phyloP scores from a whole-genome alignment of 2,888 invertebrate species.

The Ptilodon capucinus region DNA sequence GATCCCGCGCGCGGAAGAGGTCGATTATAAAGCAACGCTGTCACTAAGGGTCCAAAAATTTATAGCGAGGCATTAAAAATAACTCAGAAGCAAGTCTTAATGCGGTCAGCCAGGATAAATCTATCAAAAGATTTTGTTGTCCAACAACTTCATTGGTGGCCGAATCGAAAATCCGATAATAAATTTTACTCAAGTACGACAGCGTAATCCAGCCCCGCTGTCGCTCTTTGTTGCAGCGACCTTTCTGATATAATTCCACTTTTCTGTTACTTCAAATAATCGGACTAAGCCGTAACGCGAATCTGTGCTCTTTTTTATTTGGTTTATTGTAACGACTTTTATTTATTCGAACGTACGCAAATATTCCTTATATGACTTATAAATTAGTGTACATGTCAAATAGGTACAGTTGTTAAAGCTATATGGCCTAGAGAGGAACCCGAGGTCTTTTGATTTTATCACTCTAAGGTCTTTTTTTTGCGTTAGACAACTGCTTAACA shows the following conservation, averaged over 20 bases:
- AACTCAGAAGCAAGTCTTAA: slow-evolving; percentile 73
- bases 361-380: too few species aligned
- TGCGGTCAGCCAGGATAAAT: slow-evolving; percentile 81
- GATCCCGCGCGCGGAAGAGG: slow-evolving; percentile 28
- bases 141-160: slow-evolving; percentile 83
- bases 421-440: too few species aligned
- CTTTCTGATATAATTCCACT: slow-evolving; percentile 76
- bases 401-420: too few species aligned
- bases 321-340: slow-evolving; percentile 19
- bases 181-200: slow-evolving; percentile 82
- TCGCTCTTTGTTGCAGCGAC: slow-evolving; percentile 77
- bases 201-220: slow-evolving; percentile 80
- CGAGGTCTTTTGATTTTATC: too few species aligned
- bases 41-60: slow-evolving; percentile 63
- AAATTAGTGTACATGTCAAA: too few species aligned
- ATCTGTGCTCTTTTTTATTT: slow-evolving; percentile 60
- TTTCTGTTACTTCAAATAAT: slow-evolving; percentile 77
- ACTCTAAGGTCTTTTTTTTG: too few species aligned
- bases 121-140: slow-evolving; percentile 83
- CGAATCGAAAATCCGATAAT: slow-evolving; percentile 82
- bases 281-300: slow-evolving; percentile 63
- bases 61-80: slow-evolving; percentile 76
- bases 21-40: slow-evolving; percentile 50
- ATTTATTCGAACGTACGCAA: slow-evolving; percentile 16
- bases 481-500: too few species aligned